Evolutionary conservation across 2,113 vertebrate species (phyloP).

Genomic region (Corvus hawaiiensis): DNA sequence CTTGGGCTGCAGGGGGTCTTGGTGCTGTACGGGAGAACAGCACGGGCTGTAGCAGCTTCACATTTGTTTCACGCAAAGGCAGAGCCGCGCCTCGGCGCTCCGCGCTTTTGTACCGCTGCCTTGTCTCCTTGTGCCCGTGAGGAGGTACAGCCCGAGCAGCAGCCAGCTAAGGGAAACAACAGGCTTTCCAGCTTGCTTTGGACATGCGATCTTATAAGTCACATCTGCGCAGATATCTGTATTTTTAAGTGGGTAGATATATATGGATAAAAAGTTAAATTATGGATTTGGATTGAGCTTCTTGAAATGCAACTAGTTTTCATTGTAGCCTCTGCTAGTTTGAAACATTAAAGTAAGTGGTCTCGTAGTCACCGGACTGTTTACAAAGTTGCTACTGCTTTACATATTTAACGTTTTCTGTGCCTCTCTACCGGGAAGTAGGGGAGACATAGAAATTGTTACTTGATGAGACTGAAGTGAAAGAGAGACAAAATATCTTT

Average conservation of each 20-base stretch:
- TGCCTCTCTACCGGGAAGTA: rapidly evolving
- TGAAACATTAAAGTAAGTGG: background rate
- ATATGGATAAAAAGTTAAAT: background rate
- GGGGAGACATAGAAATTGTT: background rate
- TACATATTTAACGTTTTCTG: rapidly evolving
- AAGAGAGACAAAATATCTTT: background rate
- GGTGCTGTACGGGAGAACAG: rapidly evolving
- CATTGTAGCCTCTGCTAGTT: background rate
- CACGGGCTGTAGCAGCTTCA: rapidly evolving
- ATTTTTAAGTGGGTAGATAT: rapidly evolving
- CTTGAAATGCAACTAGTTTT: background rate
- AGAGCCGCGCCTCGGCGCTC: background rate
- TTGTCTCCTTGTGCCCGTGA: background rate
- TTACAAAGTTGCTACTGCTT: background rate
- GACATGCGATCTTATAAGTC: rapidly evolving
- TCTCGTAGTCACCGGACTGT: rapidly evolving
- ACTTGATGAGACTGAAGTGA: background rate
- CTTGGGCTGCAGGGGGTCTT: rapidly evolving
- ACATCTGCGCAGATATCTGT: rapidly evolving
- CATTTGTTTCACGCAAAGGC: background rate
- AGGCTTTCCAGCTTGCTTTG: background rate
- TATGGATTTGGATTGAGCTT: rapidly evolving
- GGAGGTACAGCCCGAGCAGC: background rate
- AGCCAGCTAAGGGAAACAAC: background rate
- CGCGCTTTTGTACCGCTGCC: rapidly evolving